Evolutionary conservation across 2,113 vertebrate species (phyloP).

Genomic region (Pterophyllum scalare): DNA sequence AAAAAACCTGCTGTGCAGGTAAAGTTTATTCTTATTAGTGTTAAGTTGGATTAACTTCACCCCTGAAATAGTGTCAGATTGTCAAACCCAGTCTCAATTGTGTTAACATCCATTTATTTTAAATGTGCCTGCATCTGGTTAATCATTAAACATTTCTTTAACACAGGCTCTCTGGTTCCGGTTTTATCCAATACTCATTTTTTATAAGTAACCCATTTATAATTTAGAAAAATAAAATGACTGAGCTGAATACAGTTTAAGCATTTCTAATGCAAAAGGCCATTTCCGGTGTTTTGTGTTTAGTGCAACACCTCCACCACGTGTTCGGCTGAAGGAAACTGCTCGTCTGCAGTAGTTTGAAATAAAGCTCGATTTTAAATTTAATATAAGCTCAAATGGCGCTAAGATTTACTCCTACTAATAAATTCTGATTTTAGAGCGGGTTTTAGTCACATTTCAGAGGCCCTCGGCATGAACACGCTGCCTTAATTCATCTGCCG

Average conservation of each 20-base stretch:
- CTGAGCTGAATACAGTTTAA: background rate
- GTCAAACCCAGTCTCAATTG: rapidly evolving
- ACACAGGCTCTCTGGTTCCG: rapidly evolving
- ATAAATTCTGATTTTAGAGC: too few species aligned
- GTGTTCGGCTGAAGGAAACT: background rate
- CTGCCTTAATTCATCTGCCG: background rate
- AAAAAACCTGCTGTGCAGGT: background rate
- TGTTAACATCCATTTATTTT: rapidly evolving
- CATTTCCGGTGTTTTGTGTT: too few species aligned
- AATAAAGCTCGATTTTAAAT: rapidly evolving
- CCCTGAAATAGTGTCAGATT: background rate
- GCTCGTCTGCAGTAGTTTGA: rapidly evolving
- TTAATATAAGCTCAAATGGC: rapidly evolving
- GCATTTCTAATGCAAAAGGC: background rate
- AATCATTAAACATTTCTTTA: background rate
- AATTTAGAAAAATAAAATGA: too few species aligned
- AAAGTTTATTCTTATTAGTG: background rate
- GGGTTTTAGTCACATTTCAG: background rate
- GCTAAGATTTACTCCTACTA: background rate
- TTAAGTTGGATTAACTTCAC: rapidly evolving
- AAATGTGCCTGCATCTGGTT: rapidly evolving
- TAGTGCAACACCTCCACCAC: background rate
- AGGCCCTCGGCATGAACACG: background rate
- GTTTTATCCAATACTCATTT: background rate
- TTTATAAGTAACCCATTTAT: background rate